Evolutionary conservation across 2,888 invertebrate genomes (phyloP).

Genomic region (Brachyopa scutellaris): DNA sequence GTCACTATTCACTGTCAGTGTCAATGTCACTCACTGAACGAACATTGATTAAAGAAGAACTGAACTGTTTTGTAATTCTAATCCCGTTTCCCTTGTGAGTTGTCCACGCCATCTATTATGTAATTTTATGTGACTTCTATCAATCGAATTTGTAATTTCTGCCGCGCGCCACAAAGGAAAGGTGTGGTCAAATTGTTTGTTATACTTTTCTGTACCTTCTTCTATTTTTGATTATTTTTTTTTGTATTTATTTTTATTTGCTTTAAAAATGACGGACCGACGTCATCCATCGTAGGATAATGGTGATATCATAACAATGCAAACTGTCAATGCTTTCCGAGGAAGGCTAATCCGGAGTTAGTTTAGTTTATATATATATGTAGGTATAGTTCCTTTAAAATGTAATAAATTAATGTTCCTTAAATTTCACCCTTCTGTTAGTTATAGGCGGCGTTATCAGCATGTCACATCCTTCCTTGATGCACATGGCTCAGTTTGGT

Average conservation of each 20-base stretch:
- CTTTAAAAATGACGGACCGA: neutral
- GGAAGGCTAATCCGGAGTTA: too few species aligned
- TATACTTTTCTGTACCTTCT: slow-evolving; percentile 8
- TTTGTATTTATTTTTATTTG: neutral
- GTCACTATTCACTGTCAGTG: too few species aligned
- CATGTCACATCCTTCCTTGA: neutral
- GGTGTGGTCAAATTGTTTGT: slow-evolving; percentile 45
- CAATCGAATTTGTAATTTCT: slow-evolving; percentile 53
- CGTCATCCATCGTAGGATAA: slow-evolving; percentile 22
- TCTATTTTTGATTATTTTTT: slow-evolving; percentile 17
- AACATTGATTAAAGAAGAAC: slow-evolving; percentile 10
- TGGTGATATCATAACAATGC: neutral
- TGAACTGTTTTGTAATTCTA: slow-evolving; percentile 30
- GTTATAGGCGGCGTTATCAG: too few species aligned
- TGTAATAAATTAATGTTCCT: too few species aligned
- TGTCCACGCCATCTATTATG: slow-evolving; percentile 27
- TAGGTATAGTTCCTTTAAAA: too few species aligned
- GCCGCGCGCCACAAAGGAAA: neutral
- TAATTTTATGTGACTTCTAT: slow-evolving; percentile 63
- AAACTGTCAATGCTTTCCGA: neutral
- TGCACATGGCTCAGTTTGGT: neutral
- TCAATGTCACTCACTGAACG: too few species aligned
- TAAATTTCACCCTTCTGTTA: too few species aligned
- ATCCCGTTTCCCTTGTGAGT: slow-evolving; percentile 27
- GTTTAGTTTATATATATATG: too few species aligned